Evolutionary conservation across 2,888 invertebrate species (phyloP), one percentile per base, ranked within the genome.

Genomic region (Muschampia plurimacula): DNA sequence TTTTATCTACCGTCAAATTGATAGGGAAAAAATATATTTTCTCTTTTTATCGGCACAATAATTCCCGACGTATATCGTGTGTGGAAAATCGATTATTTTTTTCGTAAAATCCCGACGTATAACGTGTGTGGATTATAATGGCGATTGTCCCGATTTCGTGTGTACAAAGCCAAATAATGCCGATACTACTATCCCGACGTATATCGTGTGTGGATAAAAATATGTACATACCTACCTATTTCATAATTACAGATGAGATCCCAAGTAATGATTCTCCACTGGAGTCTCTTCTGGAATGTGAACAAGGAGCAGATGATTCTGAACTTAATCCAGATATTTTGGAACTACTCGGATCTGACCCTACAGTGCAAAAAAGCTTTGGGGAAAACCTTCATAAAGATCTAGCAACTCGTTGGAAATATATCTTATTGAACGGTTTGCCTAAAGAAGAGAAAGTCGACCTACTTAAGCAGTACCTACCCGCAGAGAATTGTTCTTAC

Each of bases 401-500:
- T 49, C 46, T 73, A 15, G 69, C 65, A 0, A n/a, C 67, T 0
- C 46, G 73, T 44, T 75, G 74, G 73, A 46, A 44, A 6, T 63
- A 75, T 68, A 73, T 75, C 32, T 57, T 75, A 12, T 28, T 66
- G 1, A 75, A 75, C 28, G 74, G 74, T 6, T 32, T 75, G 12
- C 3, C 46, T 13, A 69, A 72, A 66, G 72, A 74, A 1, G 63
- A 36, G 2, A 67, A 63, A 59, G 9, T 39, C 8, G 68, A 75
- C n/a, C 55, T 71, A 13, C 6, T 72, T n/a, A 76, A 75, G 67
- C 60, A 60, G 12, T 78, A 78, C 36, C 15, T 74, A 13, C 73
- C 74, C 2, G 67, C 77, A 8, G 74, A 76, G 59, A 77, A 77
- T 15, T 77, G 76, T 68, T 1, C 32, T 1, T 44, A 70, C 15